Evolutionary conservation across 2,113 vertebrate species (phyloP).

Genomic region (Myrmecobius fasciatus): DNA sequence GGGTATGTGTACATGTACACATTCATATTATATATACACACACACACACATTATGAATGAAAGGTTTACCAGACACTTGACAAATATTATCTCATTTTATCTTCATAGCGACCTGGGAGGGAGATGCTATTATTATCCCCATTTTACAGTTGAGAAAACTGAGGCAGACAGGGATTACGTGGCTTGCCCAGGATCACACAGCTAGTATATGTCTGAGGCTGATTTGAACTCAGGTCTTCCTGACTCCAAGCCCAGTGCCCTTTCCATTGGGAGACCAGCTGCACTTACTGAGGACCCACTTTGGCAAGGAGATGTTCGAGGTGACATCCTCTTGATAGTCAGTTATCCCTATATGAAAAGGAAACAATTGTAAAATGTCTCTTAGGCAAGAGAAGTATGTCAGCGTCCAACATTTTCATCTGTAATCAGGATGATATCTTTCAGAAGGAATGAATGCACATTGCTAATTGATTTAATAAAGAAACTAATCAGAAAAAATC

Average conservation of each 20-base stretch:
- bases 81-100: neutral
- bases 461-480: constrained; percentile 46
- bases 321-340: neutral
- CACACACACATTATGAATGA: no score
- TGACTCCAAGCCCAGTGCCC: neutral
- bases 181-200: neutral
- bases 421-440: constrained; percentile 30
- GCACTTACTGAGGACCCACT: neutral
- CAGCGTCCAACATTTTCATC: constrained; percentile 30
- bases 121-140: neutral
- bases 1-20: no score
- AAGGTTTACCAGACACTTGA: neutral
- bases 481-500: constrained; percentile 56
- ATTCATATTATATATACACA: no score
- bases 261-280: neutral
- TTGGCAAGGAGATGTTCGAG: neutral
- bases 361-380: neutral
- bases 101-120: neutral
- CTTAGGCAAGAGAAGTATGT: constrained; percentile 33
- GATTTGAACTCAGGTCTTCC: neutral
- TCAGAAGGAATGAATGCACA: constrained; percentile 52
- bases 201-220: neutral
- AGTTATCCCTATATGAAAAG: neutral
- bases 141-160: neutral
- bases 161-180: neutral